Percentiles rank a stretch among this genome's conserved stretches.
phyloP scores from a whole-genome alignment of 2,797 vertebrate species.

The Allochrocebus solatus region DNA sequence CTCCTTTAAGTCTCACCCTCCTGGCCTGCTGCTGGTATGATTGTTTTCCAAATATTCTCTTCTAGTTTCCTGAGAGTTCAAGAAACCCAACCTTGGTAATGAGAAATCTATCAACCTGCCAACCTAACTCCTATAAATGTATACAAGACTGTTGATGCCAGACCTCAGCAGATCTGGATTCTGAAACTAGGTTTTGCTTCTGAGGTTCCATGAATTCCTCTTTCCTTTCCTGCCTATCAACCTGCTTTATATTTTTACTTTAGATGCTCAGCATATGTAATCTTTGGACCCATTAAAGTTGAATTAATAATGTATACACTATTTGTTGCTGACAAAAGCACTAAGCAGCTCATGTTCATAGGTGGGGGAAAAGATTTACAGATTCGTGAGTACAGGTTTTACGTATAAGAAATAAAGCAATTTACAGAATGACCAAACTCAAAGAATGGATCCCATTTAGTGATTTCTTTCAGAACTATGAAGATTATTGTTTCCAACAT shows the following conservation, averaged over 20 bases:
- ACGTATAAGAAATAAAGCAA: conserved; percentile 16
- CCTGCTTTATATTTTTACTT: conserved; percentile 53
- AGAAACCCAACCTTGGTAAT: conserved; percentile 52
- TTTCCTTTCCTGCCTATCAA: conserved; percentile 48
- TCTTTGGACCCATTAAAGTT: conserved; percentile 1
- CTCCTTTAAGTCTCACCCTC: conserved; percentile 52
- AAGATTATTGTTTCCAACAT: conserved; percentile 38
- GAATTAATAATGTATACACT: conserved; percentile 33
- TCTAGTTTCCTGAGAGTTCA: conserved; percentile 49
- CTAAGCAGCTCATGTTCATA: conserved; percentile 9
- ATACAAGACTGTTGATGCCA: conserved; percentile 23
- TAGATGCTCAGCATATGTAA: conserved; percentile 57
- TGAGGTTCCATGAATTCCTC: neutral
- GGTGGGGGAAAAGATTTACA: conserved; percentile 3
- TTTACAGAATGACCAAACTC: conserved; percentile 39
- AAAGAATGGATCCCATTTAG: neutral
- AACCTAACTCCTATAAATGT: conserved; percentile 55
- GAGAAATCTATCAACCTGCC: conserved; percentile 52
- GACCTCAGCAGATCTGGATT: conserved; percentile 38
- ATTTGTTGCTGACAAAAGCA: conserved; percentile 53
- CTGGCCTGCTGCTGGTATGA: conserved; percentile 31
- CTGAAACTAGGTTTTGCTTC: conserved; percentile 33
- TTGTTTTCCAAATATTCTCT: conserved; percentile 37
- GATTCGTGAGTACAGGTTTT: conserved; percentile 27
- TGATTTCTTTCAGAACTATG: conserved; percentile 39